These are phyloP conservation scores for Aporophyla nigra DNA, from an alignment of 2,888 invertebrate genomes.

Conservation along the genomic window DNA sequence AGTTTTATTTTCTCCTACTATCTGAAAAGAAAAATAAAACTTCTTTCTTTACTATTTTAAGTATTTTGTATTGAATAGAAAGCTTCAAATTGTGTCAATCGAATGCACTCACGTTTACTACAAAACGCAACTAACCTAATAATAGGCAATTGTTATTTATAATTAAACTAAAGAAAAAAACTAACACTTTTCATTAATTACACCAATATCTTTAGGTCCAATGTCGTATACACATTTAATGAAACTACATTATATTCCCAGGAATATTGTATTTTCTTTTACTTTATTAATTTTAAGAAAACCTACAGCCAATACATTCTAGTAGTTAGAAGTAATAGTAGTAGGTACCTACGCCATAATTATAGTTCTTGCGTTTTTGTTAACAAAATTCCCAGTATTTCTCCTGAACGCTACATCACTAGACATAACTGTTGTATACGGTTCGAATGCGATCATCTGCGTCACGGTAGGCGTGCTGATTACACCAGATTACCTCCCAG, in stretches of 20 bases:
- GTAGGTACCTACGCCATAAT: background rate
- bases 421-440: slow-evolving; percentile 34
- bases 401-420: slow-evolving; percentile 33
- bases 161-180: slow-evolving; percentile 23
- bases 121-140: too few species aligned
- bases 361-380: background rate
- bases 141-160: background rate
- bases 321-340: too few species aligned
- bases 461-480: slow-evolving; percentile 54
- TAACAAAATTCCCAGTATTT: background rate
- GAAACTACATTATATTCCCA: background rate
- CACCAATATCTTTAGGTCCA: background rate
- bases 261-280: too few species aligned
- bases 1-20: too few species aligned
- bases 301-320: too few species aligned
- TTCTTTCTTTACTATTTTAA: too few species aligned
- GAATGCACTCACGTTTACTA: background rate
- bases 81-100: background rate
- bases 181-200: background rate
- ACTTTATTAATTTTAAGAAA: too few species aligned
- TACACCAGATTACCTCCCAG: slow-evolving; percentile 57
- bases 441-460: slow-evolving; percentile 38
- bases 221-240: background rate
- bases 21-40: too few species aligned
- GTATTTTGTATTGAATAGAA: background rate